Conservation (phyloP, 2,113 vertebrate species). For the Callospermophilus lateralis region DNA sequence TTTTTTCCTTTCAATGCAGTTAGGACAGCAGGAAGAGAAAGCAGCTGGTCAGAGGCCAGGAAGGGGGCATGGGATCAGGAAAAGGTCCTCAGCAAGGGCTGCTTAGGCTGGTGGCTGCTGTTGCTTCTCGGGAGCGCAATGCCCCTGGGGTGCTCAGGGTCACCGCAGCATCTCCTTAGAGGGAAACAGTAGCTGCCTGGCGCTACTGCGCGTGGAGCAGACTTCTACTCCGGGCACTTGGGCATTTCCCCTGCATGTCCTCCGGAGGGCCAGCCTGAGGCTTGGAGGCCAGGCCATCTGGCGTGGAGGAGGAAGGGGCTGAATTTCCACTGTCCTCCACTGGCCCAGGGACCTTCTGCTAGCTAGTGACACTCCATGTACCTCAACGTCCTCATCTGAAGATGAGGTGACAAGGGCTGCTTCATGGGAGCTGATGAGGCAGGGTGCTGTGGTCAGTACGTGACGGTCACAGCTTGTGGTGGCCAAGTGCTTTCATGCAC, state of each 20-base stretch:
- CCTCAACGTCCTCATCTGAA: background rate
- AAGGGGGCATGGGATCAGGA: background rate
- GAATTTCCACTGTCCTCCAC: background rate
- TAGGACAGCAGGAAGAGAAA: background rate
- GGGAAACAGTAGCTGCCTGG: background rate
- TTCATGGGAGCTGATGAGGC: rapidly evolving
- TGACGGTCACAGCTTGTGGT: rapidly evolving
- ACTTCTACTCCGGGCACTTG: background rate
- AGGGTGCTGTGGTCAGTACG: rapidly evolving
- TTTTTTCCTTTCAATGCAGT: background rate
- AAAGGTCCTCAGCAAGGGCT: rapidly evolving
- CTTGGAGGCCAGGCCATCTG: background rate
- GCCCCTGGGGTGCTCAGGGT: background rate
- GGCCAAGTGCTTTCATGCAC: rapidly evolving
- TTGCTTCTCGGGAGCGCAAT: background rate
- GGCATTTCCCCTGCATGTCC: background rate
- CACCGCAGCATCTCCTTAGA: background rate
- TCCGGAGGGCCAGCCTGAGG: background rate
- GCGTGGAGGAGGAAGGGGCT: background rate
- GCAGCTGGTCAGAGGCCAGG: no score
- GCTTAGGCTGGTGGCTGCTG: rapidly evolving
- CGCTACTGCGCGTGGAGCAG: rapidly evolving
- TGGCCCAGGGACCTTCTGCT: background rate
- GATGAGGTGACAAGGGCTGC: rapidly evolving
- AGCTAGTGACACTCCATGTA: no score